phyloP scores from a whole-genome alignment of 2,888 invertebrate genomes.

The Rhaphigaster nebulosa region DNA sequence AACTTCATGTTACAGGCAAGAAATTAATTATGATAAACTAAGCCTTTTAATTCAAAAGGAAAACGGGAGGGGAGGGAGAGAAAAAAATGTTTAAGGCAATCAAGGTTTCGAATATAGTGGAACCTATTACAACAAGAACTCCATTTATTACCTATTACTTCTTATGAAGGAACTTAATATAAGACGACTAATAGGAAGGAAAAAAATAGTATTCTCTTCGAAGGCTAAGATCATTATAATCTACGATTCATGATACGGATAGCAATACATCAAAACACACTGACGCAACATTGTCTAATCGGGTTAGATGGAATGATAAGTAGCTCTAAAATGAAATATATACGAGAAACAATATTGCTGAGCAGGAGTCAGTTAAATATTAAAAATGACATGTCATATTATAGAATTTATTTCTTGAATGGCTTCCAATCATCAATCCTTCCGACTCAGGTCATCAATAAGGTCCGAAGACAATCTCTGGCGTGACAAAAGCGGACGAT shows the following conservation, averaged over 20 bases:
- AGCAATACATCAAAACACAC: neutral
- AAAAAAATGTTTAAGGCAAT: too few relatives aligned
- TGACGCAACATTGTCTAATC: neutral
- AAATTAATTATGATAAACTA: too few relatives aligned
- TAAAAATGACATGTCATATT: conserved; percentile 2
- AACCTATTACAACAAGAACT: too few relatives aligned
- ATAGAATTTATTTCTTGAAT: neutral
- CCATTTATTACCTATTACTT: neutral
- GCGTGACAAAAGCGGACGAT: neutral
- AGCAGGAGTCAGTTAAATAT: neutral
- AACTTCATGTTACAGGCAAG: too few relatives aligned
- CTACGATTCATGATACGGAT: neutral
- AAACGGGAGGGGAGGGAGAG: too few relatives aligned
- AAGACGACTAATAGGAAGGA: neutral
- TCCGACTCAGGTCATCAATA: neutral
- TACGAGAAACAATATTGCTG: neutral
- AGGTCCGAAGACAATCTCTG: neutral
- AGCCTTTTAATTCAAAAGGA: too few relatives aligned
- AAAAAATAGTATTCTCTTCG: neutral
- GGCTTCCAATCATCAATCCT: neutral
- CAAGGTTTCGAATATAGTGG: too few relatives aligned
- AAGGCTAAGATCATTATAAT: neutral
- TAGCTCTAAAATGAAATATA: neutral
- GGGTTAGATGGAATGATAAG: neutral
- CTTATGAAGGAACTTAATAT: neutral